Evolutionary conservation across 1,140 invertebrate species (phyloP).

Genomic region (Drosophila saltans): DNA sequence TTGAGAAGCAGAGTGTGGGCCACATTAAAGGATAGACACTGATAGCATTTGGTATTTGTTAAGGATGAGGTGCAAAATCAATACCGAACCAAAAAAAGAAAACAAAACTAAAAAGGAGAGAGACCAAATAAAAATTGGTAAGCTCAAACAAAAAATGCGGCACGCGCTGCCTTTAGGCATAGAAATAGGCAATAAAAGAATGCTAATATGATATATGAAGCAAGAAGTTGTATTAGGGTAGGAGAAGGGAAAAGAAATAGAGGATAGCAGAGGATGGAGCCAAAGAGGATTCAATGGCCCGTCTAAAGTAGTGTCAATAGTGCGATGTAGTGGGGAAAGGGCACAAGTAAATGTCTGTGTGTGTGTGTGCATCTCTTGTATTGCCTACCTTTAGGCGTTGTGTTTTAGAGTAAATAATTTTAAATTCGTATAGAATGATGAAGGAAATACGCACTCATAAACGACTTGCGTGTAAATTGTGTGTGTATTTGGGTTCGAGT

Average conservation of each 20-base stretch:
- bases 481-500: conserved; percentile 32
- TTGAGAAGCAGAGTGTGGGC: conserved; percentile 23
- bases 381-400: conserved; percentile 4
- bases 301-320: conserved; percentile 51
- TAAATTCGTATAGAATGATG: not conserved
- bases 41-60: conserved; percentile 17
- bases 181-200: conserved; percentile 51
- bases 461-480: conserved; percentile 40
- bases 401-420: not conserved
- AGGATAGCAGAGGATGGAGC: not conserved
- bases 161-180: conserved; percentile 48
- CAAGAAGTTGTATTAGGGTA: not conserved
- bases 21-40: conserved; percentile 55
- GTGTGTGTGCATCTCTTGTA: not conserved
- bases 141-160: conserved; percentile 33
- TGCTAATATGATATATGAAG: conserved; percentile 39
- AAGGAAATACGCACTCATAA: not conserved
- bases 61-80: conserved; percentile 67
- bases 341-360: conserved; percentile 32
- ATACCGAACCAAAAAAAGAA: conserved; percentile 40
- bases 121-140: not conserved
- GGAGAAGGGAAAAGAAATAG: not conserved
- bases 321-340: not conserved
- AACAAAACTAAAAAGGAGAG: not conserved
- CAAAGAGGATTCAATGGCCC: conserved; percentile 36